Conservation (phyloP, 37 sponge, comb jelly and placozoan genomes). For the Diacarnus erythraeanus region DNA sequence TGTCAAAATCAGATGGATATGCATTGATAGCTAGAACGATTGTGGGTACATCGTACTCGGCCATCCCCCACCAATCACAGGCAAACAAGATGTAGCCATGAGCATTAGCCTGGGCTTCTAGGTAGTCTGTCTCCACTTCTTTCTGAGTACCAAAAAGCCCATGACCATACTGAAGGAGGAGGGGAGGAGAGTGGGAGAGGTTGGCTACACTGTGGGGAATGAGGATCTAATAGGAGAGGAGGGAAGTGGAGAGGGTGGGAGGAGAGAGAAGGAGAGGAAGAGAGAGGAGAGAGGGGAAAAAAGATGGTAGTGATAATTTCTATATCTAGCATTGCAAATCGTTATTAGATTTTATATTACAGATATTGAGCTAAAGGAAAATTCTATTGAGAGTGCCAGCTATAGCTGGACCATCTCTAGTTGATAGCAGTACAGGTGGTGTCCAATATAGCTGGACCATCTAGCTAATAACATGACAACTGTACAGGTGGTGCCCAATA, state of each 20-base stretch:
- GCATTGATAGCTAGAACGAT: slow-evolving; percentile 33
- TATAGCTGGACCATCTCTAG: too few relatives aligned
- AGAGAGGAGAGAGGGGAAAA: not conserved
- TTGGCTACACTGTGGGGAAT: slow-evolving; percentile 71
- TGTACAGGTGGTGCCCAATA: too few relatives aligned
- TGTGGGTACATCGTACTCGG: slow-evolving; percentile 42
- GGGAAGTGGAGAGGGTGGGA: not conserved
- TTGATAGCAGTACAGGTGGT: too few relatives aligned
- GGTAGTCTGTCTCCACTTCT: slow-evolving; percentile 63
- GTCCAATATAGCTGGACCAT: too few relatives aligned
- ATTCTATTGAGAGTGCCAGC: too few relatives aligned
- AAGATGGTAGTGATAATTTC: not conserved
- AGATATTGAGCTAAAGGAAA: too few relatives aligned
- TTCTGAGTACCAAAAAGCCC: slow-evolving; percentile 73
- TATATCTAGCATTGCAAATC: too few relatives aligned
- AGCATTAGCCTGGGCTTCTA: slow-evolving; percentile 61
- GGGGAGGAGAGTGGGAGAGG: slow-evolving; percentile 14
- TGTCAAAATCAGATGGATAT: slow-evolving; percentile 41
- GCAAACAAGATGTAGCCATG: slow-evolving; percentile 73
- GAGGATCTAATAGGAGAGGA: slow-evolving; percentile 38
- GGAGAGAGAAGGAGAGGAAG: not conserved
- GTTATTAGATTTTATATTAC: too few relatives aligned
- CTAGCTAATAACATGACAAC: too few relatives aligned
- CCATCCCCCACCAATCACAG: slow-evolving; percentile 84
- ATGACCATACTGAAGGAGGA: slow-evolving; percentile 73